Evolutionary conservation across 2,113 vertebrate genomes (phyloP), one percentile per base, ranked within the genome.

Genomic region (Calyptomena viridis): DNA sequence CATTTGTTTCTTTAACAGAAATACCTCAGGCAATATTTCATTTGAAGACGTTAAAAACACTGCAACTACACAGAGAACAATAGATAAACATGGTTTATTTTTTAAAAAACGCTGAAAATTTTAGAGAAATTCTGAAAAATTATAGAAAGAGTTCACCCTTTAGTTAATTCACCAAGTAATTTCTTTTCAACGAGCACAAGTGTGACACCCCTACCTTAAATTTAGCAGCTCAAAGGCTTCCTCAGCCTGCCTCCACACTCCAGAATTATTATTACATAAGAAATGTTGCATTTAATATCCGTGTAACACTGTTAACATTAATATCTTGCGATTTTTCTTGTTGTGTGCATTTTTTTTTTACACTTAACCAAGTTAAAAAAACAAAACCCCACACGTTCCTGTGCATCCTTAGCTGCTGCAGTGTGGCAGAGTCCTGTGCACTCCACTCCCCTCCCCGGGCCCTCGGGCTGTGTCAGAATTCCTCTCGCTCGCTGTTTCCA

Each of bases 401-500:
- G 52, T 11, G 56, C 62, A 30, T 14, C 30, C 15, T n/a, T 15
- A 6, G 18, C 13, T 0, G 5, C 66, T 35, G 75, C 56, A 27
- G 56, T 2, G 11, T 27, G 3, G 3, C 46, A 12, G 74, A 0
- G 25, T 16, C 14, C 12, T 5, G 49, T 2, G 11, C 40, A 1
- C 31, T 62, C 22, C 19, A 1, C 46, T 74, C 81, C 78, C 56
- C 55, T 4, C 18, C 93, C 8, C 5, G 0, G 71, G 56, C 84
- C 82, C 91, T 63, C 3, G 0, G 42, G 30, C 85, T 55, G 50
- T 62, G 66, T 13, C 79, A 80, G 78, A 52, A 50, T 83, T 84
- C 23, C 74, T 82, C 27, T 56, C 53, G 82, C 82, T 93, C 5
- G 35, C 93, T 96, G 96, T 96, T 96, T 97, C 94, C 95, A 97